These are phyloP conservation scores for Scylla paramamosain DNA, from an alignment of 1,140 invertebrate genomes.

Conservation along the genomic window DNA sequence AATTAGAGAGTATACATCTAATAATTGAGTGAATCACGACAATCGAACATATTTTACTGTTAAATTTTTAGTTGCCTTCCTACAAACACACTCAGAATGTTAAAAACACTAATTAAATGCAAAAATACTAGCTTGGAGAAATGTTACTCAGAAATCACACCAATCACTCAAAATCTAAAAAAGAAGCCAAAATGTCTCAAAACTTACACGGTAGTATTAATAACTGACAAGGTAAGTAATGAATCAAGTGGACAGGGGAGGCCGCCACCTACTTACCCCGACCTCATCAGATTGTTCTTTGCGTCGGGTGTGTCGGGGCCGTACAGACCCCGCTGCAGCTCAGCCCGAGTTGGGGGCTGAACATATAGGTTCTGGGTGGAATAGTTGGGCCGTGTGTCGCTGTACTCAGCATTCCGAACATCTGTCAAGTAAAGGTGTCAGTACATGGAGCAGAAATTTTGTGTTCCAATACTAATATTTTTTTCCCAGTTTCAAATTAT, in stretches of 20 bases:
- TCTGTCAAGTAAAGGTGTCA: constrained; percentile 18
- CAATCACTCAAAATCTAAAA: constrained; percentile 26
- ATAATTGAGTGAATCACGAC: background rate
- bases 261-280: constrained; percentile 57
- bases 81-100: constrained; percentile 4
- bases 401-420: constrained; percentile 68
- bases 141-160: constrained; percentile 36
- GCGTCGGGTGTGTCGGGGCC: constrained; percentile 77
- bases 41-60: background rate
- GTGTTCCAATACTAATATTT: no score
- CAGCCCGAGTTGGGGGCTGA: constrained; percentile 88
- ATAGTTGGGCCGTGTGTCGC: constrained; percentile 82
- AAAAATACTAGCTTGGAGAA: constrained; percentile 26
- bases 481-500: no score
- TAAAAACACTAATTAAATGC: constrained; percentile 35
- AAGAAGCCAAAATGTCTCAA: background rate
- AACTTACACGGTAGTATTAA: background rate
- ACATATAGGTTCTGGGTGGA: constrained; percentile 95
- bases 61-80: constrained; percentile 30
- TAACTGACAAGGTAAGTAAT: background rate
- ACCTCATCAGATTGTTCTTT: constrained; percentile 78
- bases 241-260: background rate
- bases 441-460: no score
- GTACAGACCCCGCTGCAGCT: constrained; percentile 71
- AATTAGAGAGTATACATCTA: background rate